These are phyloP conservation scores for Temnothorax unifasciatus DNA, from an alignment of 2,888 invertebrate genomes.

Conservation along the genomic window DNA sequence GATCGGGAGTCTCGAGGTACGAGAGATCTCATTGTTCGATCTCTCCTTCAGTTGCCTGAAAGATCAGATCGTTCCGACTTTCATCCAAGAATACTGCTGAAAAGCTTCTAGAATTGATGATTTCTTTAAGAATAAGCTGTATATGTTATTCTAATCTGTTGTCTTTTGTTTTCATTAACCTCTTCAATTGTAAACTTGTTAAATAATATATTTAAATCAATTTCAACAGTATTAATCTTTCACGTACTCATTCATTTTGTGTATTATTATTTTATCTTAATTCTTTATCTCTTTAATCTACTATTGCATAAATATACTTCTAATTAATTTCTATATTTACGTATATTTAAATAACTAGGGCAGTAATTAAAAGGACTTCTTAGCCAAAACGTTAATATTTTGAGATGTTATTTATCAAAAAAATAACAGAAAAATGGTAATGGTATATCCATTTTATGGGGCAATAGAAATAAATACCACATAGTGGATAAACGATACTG, in stretches of 20 bases:
- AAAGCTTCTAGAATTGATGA: not conserved
- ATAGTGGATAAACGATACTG: slow-evolving; percentile 35
- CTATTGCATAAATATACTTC: not conserved
- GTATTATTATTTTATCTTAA: not conserved
- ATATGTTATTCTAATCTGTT: not conserved
- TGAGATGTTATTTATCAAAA: not conserved
- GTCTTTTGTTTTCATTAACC: not conserved
- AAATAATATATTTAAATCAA: not conserved
- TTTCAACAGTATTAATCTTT: not conserved
- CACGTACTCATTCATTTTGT: not conserved
- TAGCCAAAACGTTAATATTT: not conserved
- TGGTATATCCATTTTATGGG: not conserved
- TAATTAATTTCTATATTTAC: not conserved
- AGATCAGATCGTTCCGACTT: not conserved
- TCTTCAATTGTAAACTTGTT: not conserved
- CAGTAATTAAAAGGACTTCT: not conserved
- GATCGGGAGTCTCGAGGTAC: not conserved
- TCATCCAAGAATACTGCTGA: not conserved
- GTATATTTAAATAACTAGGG: not conserved
- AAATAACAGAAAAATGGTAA: slow-evolving; percentile 1
- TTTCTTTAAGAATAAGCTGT: not conserved
- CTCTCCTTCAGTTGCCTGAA: not conserved
- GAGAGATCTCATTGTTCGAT: not conserved
- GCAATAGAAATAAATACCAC: slow-evolving; percentile 5
- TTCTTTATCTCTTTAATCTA: not conserved